phyloP scores from a whole-genome alignment of 2,888 invertebrate genomes.

The Rhingia campestris region DNA sequence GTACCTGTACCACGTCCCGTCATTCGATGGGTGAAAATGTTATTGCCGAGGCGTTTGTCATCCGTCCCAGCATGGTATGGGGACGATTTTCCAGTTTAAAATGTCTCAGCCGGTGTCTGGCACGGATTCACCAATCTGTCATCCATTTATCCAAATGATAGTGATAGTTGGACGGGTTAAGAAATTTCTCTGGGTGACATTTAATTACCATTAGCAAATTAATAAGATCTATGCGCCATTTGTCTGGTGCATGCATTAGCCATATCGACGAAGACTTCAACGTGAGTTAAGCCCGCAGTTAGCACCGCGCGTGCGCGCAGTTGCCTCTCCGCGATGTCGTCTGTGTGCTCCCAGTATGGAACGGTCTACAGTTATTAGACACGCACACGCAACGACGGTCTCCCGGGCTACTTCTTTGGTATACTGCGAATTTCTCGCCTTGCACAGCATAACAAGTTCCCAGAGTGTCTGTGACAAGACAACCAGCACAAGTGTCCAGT shows the following conservation, averaged over 20 bases:
- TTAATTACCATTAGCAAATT: conserved; percentile 58
- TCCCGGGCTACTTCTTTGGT: conserved; percentile 25
- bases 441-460: conserved; percentile 49
- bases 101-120: conserved; percentile 49
- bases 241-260: conserved; percentile 49
- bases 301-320: not conserved
- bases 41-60: conserved; percentile 16
- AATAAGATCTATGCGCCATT: conserved; percentile 44
- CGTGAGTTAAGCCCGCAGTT: conserved; percentile 13
- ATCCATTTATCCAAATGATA: conserved; percentile 35
- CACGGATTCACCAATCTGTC: conserved; percentile 37
- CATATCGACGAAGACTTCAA: conserved; percentile 45
- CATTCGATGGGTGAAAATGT: not conserved
- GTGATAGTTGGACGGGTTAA: conserved; percentile 35
- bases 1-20: not conserved
- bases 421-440: conserved; percentile 50
- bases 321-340: not conserved
- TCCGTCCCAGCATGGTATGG: conserved; percentile 18
- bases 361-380: conserved; percentile 48
- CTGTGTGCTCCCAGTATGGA: conserved; percentile 30
- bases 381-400: conserved; percentile 45
- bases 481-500: conserved; percentile 52
- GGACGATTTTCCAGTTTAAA: conserved; percentile 28
- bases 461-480: conserved; percentile 31
- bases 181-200: conserved; percentile 68